Evolutionary conservation across 1,140 invertebrate genomes (phyloP), one percentile per base, ranked within the genome.

Genomic region (Pseudomyrmex concolor): DNA sequence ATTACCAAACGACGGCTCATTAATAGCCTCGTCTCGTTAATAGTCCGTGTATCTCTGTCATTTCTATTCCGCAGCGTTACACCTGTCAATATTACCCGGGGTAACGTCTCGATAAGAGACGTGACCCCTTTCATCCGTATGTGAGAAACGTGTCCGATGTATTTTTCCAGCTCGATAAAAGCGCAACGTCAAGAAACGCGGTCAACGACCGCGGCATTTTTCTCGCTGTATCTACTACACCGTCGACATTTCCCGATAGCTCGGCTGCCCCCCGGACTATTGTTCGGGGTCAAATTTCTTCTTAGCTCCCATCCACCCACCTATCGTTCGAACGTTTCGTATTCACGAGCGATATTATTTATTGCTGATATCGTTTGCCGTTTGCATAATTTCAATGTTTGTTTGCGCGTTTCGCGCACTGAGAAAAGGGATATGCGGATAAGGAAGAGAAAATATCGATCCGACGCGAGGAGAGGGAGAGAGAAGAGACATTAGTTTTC

Each of bases 1-100:
- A 70, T 71, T 80, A 71, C 7, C 43, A 8, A 34, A 60, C 12
- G 54, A 70, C 51, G 66, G 22, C 43, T 71, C 43, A 71, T 80
- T 80, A 80, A 80, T 80, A 80, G 45, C 51, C 34, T 51, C 51
- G 66, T 19, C 43, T 71, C 43, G 60, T 80, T 80, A 80, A 80
- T 80, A 80, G 45, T 25, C 19, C 48, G 34, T 57, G 22, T 34
- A 25, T 17, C 34, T 51, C 34, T 2, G 19, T 54, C 54, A 80
- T 80, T 71, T 80, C 76, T 59, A 70, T 80, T 71, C 62, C 13
- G 15, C 25, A 13, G 57, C 17, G 19, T 12, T 19, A 34, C 22
- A 13, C 57, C 19, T 60, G 57, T 60, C 76, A 19, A 70, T 57
- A 78, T 80, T 34, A 34, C 0, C 43, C 25, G 43, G 34, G 4